Conservation (phyloP, 2,113 vertebrate species). For the Oreochromis spilurus region DNA sequence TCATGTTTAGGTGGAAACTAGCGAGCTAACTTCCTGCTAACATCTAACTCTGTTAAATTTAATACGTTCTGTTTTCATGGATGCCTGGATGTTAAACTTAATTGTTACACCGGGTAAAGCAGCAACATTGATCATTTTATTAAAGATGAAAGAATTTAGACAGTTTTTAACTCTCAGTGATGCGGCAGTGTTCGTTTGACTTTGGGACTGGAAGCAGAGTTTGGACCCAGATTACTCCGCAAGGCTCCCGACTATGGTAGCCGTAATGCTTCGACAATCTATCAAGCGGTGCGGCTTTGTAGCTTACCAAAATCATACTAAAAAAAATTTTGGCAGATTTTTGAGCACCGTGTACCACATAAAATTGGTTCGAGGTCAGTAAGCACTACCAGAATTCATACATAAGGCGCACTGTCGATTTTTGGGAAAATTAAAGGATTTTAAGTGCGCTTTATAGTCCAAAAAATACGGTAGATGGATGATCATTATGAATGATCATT, state of each 20-base stretch:
- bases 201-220: not conserved
- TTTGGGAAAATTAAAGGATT: not conserved
- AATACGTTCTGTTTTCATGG: not conserved
- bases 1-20: not conserved
- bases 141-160: not conserved
- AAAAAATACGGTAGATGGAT: not conserved
- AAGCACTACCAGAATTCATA: not conserved
- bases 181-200: not conserved
- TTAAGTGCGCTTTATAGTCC: not conserved
- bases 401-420: not conserved
- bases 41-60: not conserved
- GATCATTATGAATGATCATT: not conserved
- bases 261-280: not conserved
- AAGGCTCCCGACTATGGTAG: not conserved
- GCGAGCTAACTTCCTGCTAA: not conserved
- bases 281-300: not conserved
- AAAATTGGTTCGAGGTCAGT: not conserved
- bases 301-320: not conserved
- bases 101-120: not conserved
- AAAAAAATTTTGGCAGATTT: not conserved
- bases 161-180: not conserved
- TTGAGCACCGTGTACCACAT: not conserved
- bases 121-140: not conserved
- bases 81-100: not conserved
- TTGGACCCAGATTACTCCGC: not conserved